Conservation (phyloP, 1,140 invertebrate genomes). For the Pseudomyrmex gracilis region DNA sequence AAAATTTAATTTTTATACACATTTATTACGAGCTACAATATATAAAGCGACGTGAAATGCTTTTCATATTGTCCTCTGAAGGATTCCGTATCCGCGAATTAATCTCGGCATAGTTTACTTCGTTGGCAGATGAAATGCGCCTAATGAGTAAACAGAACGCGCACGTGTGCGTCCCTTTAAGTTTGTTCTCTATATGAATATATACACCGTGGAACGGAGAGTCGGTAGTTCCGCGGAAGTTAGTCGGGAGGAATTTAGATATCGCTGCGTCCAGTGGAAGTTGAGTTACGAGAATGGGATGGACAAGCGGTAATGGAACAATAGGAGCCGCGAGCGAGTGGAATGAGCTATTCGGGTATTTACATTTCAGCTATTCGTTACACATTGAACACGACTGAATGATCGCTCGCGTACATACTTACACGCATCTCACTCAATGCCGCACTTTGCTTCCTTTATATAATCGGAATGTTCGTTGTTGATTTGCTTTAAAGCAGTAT, state of each 20-base stretch:
- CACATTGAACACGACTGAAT: conserved; percentile 53
- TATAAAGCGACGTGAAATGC: too few species aligned
- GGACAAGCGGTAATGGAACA: conserved; percentile 63
- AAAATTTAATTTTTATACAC: not conserved
- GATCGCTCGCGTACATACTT: conserved; percentile 48
- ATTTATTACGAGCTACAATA: not conserved
- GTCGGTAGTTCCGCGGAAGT: conserved; percentile 30
- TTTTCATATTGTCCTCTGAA: not conserved
- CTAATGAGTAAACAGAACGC: not conserved
- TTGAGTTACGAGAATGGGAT: conserved; percentile 4
- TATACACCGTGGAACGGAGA: conserved; percentile 4
- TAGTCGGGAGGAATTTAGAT: conserved; percentile 29
- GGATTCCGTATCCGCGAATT: not conserved
- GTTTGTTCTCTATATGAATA: conserved; percentile 3
- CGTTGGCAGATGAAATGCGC: not conserved
- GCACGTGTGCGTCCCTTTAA: not conserved
- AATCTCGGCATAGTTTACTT: conserved; percentile 29
- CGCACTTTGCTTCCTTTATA: not conserved
- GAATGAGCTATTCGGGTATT: conserved; percentile 56
- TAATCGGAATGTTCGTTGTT: not conserved
- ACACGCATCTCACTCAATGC: not conserved
- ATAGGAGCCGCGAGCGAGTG: conserved; percentile 35
- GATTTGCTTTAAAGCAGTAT: not conserved
- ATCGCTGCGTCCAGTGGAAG: conserved; percentile 14
- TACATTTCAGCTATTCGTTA: conserved; percentile 62